Conservation (phyloP, 2,888 invertebrate genomes). For the Calliphora vomitoria region DNA sequence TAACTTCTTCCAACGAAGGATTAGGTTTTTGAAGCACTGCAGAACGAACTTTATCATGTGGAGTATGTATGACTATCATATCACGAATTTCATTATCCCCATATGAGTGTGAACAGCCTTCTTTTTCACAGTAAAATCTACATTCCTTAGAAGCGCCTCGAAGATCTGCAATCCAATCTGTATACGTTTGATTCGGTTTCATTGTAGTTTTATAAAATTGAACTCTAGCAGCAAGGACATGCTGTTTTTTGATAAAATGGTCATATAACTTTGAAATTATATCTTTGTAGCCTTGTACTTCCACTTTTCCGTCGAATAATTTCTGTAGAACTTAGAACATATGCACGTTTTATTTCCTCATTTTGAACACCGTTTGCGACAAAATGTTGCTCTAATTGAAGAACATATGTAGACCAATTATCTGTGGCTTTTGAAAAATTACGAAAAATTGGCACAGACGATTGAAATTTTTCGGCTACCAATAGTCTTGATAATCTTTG, state of each 20-base stretch:
- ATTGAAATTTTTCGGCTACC: not conserved
- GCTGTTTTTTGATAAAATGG: constrained; percentile 54
- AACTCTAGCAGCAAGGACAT: constrained; percentile 42
- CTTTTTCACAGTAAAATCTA: too few species aligned
- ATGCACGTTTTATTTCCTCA: constrained; percentile 27
- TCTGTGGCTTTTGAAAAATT: not conserved
- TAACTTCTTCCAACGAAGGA: constrained; percentile 21
- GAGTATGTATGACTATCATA: too few species aligned
- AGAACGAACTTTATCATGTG: too few species aligned
- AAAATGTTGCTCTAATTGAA: not conserved
- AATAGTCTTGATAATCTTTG: not conserved
- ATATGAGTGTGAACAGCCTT: too few species aligned
- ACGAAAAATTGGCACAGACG: not conserved
- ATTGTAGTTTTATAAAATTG: not conserved
- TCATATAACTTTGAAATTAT: constrained; percentile 40
- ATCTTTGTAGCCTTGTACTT: constrained; percentile 48
- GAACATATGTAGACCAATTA: constrained; percentile 1
- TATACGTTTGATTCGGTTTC: too few species aligned
- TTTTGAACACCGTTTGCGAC: not conserved
- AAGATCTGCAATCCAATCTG: too few species aligned
- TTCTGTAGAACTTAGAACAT: not conserved
- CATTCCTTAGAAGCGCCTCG: too few species aligned
- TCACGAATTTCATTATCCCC: too few species aligned
- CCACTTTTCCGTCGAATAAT: not conserved
- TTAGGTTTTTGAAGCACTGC: not conserved